A percentile compares a stretch with the other conserved stretches of the same genome.
These are phyloP conservation scores for Poeciliopsis gracilis DNA, from an alignment of 2,797 vertebrate genomes.

Conservation along the genomic window DNA sequence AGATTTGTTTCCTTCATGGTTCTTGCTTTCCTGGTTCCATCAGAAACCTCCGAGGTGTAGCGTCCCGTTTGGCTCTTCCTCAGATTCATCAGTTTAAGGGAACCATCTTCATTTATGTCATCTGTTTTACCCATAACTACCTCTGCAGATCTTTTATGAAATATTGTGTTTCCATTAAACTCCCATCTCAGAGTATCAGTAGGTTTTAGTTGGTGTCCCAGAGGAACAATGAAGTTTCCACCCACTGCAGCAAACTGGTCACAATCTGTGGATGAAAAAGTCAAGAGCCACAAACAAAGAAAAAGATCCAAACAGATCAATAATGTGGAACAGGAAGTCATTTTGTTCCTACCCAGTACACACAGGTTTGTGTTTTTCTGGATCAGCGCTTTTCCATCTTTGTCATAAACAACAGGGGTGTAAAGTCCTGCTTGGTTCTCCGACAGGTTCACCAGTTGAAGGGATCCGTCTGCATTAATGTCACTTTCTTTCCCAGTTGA, in stretches of 20 bases:
- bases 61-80: accelerated
- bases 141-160: accelerated
- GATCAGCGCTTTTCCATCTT: accelerated
- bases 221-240: accelerated
- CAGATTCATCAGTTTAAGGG: constrained; percentile 13
- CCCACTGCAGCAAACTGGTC: accelerated
- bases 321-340: not conserved
- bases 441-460: not conserved
- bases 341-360: constrained; percentile 42
- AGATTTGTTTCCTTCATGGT: accelerated
- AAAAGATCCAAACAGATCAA: not conserved
- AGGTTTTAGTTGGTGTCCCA: accelerated
- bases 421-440: accelerated
- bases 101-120: accelerated
- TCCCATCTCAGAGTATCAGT: accelerated
- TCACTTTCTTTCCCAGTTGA: not conserved
- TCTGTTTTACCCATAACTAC: not conserved
- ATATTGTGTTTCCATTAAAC: accelerated
- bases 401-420: accelerated
- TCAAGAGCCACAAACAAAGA: too few species aligned
- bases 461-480: accelerated
- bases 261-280: constrained; percentile 10
- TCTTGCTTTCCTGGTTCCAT: accelerated
- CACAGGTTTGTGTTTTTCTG: accelerated
- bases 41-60: accelerated